Conservation (phyloP, 2,797 vertebrate genomes). For the Lophius americanus region DNA sequence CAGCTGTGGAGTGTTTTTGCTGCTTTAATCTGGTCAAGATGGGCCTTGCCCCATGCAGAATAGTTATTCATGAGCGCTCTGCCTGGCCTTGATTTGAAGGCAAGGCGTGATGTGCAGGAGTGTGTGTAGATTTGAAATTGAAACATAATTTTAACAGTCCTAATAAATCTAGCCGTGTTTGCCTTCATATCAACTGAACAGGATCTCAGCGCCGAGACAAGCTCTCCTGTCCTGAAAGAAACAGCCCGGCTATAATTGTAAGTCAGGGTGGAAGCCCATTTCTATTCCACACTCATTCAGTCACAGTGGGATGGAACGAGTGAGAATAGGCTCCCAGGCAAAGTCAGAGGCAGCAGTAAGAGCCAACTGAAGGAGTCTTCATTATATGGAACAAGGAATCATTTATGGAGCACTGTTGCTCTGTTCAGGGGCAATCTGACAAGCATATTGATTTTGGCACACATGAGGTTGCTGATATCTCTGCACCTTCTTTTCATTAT, state of each 20-base stretch:
- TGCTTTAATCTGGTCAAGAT: too few relatives aligned
- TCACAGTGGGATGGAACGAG: constrained; percentile 70
- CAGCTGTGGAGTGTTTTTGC: neutral
- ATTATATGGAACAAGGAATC: constrained; percentile 79
- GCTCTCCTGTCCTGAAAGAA: constrained; percentile 62
- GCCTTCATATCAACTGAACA: constrained; percentile 46
- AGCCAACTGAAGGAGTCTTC: constrained; percentile 63
- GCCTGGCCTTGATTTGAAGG: neutral
- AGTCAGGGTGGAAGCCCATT: constrained; percentile 66
- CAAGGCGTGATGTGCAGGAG: neutral
- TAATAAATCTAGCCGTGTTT: constrained; percentile 34
- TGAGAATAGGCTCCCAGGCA: constrained; percentile 69
- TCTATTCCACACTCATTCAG: constrained; percentile 67
- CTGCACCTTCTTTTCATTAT: constrained; percentile 59
- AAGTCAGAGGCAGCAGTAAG: constrained; percentile 69
- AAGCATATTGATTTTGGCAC: constrained; percentile 78
- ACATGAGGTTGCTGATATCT: constrained; percentile 59
- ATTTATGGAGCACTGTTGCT: constrained; percentile 69
- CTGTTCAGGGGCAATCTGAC: constrained; percentile 73
- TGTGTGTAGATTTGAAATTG: constrained; percentile 8
- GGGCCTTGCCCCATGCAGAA: neutral
- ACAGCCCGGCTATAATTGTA: constrained; percentile 75
- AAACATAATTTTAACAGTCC: constrained; percentile 16
- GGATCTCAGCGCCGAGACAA: constrained; percentile 52
- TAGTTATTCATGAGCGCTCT: too few relatives aligned